Percentiles rank a stretch among this genome's conserved stretches.
phyloP scores from a whole-genome alignment of 2,888 invertebrate genomes.

The Epinotia brunnichana region DNA sequence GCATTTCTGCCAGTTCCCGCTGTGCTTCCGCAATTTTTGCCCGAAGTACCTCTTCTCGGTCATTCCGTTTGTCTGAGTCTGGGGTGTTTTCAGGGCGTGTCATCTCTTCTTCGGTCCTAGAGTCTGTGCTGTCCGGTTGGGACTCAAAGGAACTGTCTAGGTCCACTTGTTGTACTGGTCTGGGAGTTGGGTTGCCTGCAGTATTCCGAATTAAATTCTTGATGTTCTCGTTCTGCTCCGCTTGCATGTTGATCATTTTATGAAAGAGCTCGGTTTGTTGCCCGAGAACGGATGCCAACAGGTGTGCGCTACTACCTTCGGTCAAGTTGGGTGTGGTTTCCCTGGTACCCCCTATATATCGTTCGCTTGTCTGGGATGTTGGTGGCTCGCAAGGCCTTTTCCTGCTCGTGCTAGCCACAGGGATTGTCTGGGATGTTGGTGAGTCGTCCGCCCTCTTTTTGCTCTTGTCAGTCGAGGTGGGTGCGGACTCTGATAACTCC shows the following conservation, averaged over 20 bases:
- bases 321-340: neutral
- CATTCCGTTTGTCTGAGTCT: neutral
- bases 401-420: neutral
- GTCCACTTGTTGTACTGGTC: neutral
- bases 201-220: neutral
- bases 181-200: neutral
- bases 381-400: neutral
- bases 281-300: neutral
- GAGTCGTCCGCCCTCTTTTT: neutral
- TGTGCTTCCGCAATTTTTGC: neutral
- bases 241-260: constrained; percentile 8
- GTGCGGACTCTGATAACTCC: neutral
- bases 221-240: neutral
- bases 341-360: neutral
- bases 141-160: neutral
- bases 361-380: neutral
- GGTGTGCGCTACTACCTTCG: neutral
- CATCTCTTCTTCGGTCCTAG: neutral
- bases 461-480: neutral
- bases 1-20: neutral
- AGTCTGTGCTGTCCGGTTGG: neutral
- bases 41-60: neutral
- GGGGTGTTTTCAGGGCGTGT: neutral
- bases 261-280: neutral
- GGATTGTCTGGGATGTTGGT: neutral